Base-by-base conservation (phyloP, 1,140 invertebrate species). In the Augochlora pura region DNA sequence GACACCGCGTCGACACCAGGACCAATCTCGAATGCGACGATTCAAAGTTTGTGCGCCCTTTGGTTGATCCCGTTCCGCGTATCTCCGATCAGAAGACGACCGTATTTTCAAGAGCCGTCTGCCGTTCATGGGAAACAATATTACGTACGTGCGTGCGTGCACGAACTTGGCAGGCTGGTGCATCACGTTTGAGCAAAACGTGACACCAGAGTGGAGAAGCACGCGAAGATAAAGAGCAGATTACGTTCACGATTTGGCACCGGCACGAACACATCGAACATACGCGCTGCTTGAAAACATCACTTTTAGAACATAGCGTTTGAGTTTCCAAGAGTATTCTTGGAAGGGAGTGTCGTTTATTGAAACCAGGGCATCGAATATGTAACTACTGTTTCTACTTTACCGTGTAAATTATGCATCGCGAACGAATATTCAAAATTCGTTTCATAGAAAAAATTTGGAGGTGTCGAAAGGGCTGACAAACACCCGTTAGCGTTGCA, bases 141-240 rank as follows among this genome's bases (percentile, higher is more conserved):
- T 16, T 59, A 23, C 62, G 25, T 66, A 38, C 3, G 10, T 64
- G 23, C 62, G 38, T 66, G 42, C 32, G 52, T 54, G 54, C 52
- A n/a, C 23, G n/a, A 8, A 23, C 21, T 23, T 66, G 38, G 0
- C 16, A 54, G 65, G 32, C 65, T 49, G 74, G 73, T 67, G 70
- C 72, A 66, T 81, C 84, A 89, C 85, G 85, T 89, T 90, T 79
- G 65, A 70, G 65, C 76, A 76, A 86, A 89, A 90, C 87, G 86
- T 88, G 88, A 90, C 87, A 82, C 79, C 60, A 72, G 82, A 72
- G 68, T 64, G 63, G 63, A 68, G 63, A 82, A 86, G 65, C 81
- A 84, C 80, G 70, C 70, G 38, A 57, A 73, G 80, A 89, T 89
- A 87, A 88, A 70, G 81, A 78, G 32, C 63, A 72, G 77, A 81